Conservation (phyloP, 2,113 vertebrate genomes). For the Melanocharis versteri region DNA sequence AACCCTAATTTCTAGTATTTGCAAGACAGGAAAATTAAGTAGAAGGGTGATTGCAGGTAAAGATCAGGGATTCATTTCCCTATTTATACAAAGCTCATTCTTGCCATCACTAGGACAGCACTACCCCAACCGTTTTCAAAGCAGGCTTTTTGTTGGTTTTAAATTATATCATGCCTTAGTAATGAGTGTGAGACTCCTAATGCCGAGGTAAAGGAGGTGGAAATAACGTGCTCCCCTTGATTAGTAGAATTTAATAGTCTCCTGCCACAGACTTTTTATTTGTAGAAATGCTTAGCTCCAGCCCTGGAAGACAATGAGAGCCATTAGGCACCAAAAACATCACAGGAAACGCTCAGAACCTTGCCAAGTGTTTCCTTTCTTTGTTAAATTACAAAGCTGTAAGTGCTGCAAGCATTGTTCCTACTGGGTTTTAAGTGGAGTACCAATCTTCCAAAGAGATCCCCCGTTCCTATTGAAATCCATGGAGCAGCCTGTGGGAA, state of each 20-base stretch:
- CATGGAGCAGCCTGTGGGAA: background rate
- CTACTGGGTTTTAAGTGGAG: background rate
- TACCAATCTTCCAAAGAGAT: background rate
- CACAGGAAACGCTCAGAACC: background rate
- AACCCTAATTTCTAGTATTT: background rate
- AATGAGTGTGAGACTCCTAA: background rate
- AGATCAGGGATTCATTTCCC: background rate
- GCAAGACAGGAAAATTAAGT: background rate
- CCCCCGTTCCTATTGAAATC: background rate
- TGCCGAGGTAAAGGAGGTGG: background rate
- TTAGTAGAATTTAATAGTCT: background rate
- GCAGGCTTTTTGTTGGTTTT: background rate
- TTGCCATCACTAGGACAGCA: background rate
- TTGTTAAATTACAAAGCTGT: background rate
- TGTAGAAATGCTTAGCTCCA: background rate
- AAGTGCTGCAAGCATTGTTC: background rate
- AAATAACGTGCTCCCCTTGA: background rate
- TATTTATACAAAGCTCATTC: background rate
- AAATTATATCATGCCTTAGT: background rate
- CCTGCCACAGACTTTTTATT: background rate
- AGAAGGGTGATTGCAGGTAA: background rate
- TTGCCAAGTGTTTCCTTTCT: slow-evolving; percentile 7
- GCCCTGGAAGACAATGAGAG: background rate
- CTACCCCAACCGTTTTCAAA: background rate
- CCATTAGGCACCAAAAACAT: background rate